phyloP scores from a whole-genome alignment of 2,888 invertebrate genomes.

The Reticulitermes lucifugus region DNA sequence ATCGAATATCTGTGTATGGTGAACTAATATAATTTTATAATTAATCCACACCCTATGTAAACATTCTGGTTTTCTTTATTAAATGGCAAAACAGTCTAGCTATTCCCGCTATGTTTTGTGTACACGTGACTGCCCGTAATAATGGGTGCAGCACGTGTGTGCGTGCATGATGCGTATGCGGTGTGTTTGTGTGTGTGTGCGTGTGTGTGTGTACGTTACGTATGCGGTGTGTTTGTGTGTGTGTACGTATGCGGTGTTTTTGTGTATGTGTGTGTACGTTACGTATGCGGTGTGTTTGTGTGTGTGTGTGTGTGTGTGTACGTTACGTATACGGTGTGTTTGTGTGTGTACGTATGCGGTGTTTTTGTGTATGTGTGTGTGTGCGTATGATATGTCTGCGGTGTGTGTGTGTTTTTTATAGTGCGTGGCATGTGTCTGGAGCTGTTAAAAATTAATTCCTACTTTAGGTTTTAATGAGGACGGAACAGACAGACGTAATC shows the following conservation, averaged over 20 bases:
- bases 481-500: no score
- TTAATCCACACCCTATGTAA: no score
- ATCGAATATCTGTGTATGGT: no score
- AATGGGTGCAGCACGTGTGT: not conserved
- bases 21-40: no score
- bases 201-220: not conserved
- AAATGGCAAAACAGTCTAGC: no score
- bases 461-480: no score
- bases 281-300: not conserved
- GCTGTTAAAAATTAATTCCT: no score
- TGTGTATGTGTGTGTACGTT: not conserved
- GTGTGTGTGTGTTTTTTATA: not conserved
- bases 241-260: not conserved
- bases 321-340: not conserved
- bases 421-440: no score
- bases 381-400: not conserved
- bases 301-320: not conserved
- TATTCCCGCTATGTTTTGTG: no score
- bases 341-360: not conserved
- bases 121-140: not conserved
- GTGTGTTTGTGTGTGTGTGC: not conserved
- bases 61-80: no score
- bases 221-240: not conserved
- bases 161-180: not conserved
- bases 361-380: not conserved